These are phyloP conservation scores for Lynx canadensis DNA, from an alignment of 2,113 vertebrate genomes.

Conservation along the genomic window DNA sequence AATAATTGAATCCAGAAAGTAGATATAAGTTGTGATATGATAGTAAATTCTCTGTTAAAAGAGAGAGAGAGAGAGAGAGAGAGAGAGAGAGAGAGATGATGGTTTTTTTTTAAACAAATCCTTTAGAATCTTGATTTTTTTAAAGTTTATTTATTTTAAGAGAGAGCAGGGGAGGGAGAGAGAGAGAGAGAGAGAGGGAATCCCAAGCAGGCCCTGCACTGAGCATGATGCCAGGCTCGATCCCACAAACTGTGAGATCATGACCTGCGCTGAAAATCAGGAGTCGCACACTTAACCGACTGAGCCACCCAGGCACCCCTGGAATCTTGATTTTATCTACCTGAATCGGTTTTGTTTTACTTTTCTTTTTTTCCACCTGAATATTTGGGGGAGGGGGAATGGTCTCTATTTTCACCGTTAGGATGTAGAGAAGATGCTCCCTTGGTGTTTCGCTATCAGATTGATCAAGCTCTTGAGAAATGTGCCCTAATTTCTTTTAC, in stretches of 20 bases:
- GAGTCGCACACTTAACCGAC: too few relatives aligned
- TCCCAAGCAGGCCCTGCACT: too few relatives aligned
- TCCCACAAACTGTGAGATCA: too few relatives aligned
- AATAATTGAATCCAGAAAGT: neutral
- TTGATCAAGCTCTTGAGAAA: neutral
- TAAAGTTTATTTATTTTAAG: too few relatives aligned
- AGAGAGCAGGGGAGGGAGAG: too few relatives aligned
- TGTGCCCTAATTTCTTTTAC: neutral
- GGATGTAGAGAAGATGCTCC: neutral
- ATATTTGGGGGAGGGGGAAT: neutral
- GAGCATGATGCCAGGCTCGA: too few relatives aligned
- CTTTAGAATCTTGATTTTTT: neutral
- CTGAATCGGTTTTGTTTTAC: neutral
- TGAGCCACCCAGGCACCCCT: too few relatives aligned
- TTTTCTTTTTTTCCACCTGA: neutral
- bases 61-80: neutral
- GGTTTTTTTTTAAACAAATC: neutral
- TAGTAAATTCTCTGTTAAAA: neutral
- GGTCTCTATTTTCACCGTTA: neutral
- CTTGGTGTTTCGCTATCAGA: neutral
- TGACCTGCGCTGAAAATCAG: too few relatives aligned
- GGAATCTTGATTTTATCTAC: constrained; percentile 15
- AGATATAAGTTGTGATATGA: neutral
- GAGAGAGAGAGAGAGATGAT: neutral
- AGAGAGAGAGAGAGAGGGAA: too few relatives aligned